Conservation (phyloP, 2,113 vertebrate genomes). For the Piaya cayana region DNA sequence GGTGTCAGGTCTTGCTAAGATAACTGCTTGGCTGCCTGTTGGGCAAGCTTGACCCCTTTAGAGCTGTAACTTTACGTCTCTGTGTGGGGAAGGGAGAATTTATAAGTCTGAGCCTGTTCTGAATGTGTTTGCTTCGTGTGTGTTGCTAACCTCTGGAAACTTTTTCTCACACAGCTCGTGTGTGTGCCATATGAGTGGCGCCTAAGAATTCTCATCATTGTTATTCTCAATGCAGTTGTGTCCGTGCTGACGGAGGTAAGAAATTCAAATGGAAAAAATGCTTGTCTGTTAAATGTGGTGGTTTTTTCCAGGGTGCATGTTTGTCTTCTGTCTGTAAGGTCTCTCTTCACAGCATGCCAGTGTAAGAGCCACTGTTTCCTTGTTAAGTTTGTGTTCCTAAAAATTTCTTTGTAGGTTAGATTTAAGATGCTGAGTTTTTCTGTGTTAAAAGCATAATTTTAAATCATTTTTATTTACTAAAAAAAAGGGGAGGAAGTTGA, state of each 20-base stretch:
- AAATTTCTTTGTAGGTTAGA: neutral
- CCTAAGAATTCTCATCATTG: slow-evolving; percentile 80
- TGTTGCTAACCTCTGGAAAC: slow-evolving; percentile 3
- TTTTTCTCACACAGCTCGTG: slow-evolving; percentile 82
- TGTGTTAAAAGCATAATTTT: neutral
- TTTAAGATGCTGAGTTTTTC: neutral
- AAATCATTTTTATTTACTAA: neutral
- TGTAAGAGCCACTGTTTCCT: neutral
- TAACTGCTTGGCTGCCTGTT: neutral
- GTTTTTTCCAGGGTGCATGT: neutral
- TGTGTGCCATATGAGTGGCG: slow-evolving; percentile 91
- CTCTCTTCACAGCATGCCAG: neutral
- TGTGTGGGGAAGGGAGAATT: neutral
- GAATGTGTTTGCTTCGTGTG: neutral
- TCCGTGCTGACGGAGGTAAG: slow-evolving; percentile 92
- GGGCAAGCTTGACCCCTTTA: neutral
- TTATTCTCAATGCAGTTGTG: slow-evolving; percentile 82
- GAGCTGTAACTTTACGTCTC: neutral
- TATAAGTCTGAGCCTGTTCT: neutral
- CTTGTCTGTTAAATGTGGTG: neutral
- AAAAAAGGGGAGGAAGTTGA: neutral
- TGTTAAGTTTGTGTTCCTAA: neutral
- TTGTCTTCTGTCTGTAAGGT: neutral
- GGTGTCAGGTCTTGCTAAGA: neutral
- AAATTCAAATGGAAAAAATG: neutral